Evolutionary conservation across 2,113 vertebrate species (phyloP).

Genomic region (Tupaia chinensis): DNA sequence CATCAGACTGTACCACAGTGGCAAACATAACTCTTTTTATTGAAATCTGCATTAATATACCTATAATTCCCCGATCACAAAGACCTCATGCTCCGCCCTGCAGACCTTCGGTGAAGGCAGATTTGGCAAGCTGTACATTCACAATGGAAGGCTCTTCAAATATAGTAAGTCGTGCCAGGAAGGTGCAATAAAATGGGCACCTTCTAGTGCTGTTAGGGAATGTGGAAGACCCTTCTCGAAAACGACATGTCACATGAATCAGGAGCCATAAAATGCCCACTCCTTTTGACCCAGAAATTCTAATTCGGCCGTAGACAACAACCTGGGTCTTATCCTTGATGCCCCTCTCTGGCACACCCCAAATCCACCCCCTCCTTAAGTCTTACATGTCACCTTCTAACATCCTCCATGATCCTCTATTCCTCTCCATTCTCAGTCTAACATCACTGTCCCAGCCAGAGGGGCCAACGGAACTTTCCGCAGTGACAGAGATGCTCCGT

Average conservation of each 20-base stretch:
- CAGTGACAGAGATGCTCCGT: neutral
- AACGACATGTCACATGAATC: neutral
- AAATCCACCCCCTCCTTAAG: neutral
- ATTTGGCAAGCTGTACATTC: neutral
- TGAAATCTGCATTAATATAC: slow-evolving; percentile 40
- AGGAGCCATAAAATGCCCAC: neutral
- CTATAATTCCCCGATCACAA: slow-evolving; percentile 83
- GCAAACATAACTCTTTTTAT: slow-evolving; percentile 72
- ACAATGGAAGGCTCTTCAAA: neutral
- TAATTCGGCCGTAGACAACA: neutral
- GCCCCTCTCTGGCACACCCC: neutral
- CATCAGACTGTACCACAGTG: slow-evolving; percentile 55
- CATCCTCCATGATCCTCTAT: neutral
- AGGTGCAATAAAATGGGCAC: neutral
- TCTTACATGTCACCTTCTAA: neutral
- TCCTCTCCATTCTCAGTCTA: neutral
- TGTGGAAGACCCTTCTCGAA: neutral
- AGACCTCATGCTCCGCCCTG: slow-evolving; percentile 65
- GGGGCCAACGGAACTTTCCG: neutral
- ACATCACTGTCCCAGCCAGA: neutral
- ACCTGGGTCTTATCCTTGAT: neutral
- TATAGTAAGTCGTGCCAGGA: neutral
- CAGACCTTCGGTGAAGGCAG: slow-evolving; percentile 8
- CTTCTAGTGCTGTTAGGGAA: neutral
- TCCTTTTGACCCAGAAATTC: neutral